A percentile compares a stretch with the other conserved stretches of the same genome.
Conservation (phyloP, 2,797 vertebrate genomes). For the Sebastes hubbsi region DNA sequence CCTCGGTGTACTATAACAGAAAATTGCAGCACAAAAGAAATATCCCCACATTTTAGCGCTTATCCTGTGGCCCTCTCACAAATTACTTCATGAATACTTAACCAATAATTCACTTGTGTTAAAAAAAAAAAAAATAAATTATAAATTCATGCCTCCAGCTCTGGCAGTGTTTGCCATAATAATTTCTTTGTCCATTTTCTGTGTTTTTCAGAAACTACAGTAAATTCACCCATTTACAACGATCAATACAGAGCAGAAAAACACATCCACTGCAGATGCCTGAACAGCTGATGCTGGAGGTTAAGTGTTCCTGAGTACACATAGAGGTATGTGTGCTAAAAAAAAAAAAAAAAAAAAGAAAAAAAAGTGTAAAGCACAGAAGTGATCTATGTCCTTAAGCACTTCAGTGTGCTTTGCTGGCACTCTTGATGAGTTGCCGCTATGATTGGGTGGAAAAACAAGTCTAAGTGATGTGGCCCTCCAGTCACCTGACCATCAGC, state of each 20-base stretch:
- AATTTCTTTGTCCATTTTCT: conserved; percentile 26
- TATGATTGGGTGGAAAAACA: conserved; percentile 65
- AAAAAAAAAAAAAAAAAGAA: background rate
- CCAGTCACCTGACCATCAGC: conserved; percentile 64
- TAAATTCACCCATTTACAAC: conserved; percentile 56
- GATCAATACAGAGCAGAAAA: conserved; percentile 45
- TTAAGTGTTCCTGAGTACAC: conserved; percentile 61
- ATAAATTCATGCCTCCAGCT: conserved; percentile 17
- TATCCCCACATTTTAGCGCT: background rate
- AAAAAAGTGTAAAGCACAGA: conserved; percentile 3
- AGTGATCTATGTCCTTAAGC: conserved; percentile 63
- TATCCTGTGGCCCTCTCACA: background rate
- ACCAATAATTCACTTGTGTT: conserved; percentile 1
- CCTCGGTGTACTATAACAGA: background rate
- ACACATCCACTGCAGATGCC: conserved; percentile 35
- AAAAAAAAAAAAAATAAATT: background rate
- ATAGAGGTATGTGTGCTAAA: conserved; percentile 18
- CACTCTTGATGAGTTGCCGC: conserved; percentile 55
- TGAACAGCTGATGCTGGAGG: conserved; percentile 55
- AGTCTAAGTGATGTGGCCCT: conserved; percentile 64
- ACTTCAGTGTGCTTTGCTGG: conserved; percentile 41
- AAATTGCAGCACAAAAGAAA: background rate
- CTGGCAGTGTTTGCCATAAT: conserved; percentile 6
- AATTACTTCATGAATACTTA: conserved; percentile 13
- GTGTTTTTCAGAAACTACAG: conserved; percentile 44